These are phyloP conservation scores for Microtus ochrogaster DNA, from an alignment of 2,113 vertebrate species.

Conservation along the genomic window DNA sequence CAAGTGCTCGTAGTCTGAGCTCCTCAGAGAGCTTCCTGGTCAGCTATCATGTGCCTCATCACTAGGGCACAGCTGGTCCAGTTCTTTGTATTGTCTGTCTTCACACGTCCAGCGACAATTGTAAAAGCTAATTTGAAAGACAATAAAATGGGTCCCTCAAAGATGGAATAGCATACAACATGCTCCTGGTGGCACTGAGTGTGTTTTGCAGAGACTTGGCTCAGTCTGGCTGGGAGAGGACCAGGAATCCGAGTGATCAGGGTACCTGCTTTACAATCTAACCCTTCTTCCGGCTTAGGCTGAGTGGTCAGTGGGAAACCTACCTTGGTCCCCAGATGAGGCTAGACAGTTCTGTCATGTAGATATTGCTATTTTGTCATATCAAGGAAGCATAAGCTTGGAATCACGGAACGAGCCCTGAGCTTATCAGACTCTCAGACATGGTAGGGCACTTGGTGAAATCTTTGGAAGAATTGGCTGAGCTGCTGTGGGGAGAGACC, in stretches of 20 bases:
- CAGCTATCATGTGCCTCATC: not conserved
- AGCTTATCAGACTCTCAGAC: not conserved
- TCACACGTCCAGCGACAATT: not conserved
- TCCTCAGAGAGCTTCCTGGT: slow-evolving; percentile 38
- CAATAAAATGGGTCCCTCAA: not conserved
- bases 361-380: not conserved
- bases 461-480: not conserved
- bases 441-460: not conserved
- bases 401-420: not conserved
- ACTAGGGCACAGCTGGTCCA: not conserved
- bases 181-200: not conserved
- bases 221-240: slow-evolving; percentile 23
- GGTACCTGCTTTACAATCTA: not conserved
- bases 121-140: slow-evolving; percentile 33
- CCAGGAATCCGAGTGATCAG: not conserved
- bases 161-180: not conserved
- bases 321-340: not conserved
- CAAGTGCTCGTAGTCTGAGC: not conserved
- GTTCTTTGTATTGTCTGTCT: slow-evolving; percentile 30
- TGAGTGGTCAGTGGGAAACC: not conserved
- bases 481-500: not conserved
- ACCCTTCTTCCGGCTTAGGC: slow-evolving; percentile 1
- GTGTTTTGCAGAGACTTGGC: not conserved
- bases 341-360: not conserved
- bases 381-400: not conserved